Evolutionary conservation across 2,797 vertebrate species (phyloP), one percentile per base, ranked within the genome.

Genomic region (Gymnothorax reevesii): DNA sequence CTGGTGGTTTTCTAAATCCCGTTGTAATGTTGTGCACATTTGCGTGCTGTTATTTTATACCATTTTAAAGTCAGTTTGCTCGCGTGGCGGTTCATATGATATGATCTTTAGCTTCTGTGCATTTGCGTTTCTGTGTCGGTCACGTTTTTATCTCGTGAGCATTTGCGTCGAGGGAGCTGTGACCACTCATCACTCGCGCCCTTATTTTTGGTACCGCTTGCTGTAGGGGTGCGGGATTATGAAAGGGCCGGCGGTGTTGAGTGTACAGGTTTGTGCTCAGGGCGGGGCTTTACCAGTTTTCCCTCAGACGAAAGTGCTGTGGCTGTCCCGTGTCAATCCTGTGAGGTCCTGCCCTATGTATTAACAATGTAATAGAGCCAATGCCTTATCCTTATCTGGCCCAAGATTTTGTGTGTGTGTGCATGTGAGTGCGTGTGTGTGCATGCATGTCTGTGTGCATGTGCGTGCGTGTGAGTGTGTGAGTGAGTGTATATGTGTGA

Each of bases 401-500:
- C 33, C 33, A 42, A 42, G 80, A 57, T 20, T 57, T 75, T 57
- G 17, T 73, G 49, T 86, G 77, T 73, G 66, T 52, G 27, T 62
- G 13, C 64, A 84, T 71, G 82, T 71, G 64, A 66, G 55, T 7
- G 57, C 54, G 73, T 7, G 20, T 82, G 62, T 88, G 84, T 69
- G 66, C 27, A 59, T 84, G 57, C 57, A 75, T 55, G 57, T 87
- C 89, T 89, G 22, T 87, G 4, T 89, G 85, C 84, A 66, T 87
- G 3, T 89, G 86, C 84, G 5, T 42, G 77, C 89, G 87, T 91
- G 87, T 93, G 91, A 92, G 86, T 88, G 73, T 87, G 64, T 73
- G 88, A 91, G 91, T 90, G 86, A 84, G 87, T 88, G 86, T 89
- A 82, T 89, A 88, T 91, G 52, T 83, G 90, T 91, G 88, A 91